Conservation (phyloP, 2,888 invertebrate genomes). For the Erpobdella octoculata region DNA sequence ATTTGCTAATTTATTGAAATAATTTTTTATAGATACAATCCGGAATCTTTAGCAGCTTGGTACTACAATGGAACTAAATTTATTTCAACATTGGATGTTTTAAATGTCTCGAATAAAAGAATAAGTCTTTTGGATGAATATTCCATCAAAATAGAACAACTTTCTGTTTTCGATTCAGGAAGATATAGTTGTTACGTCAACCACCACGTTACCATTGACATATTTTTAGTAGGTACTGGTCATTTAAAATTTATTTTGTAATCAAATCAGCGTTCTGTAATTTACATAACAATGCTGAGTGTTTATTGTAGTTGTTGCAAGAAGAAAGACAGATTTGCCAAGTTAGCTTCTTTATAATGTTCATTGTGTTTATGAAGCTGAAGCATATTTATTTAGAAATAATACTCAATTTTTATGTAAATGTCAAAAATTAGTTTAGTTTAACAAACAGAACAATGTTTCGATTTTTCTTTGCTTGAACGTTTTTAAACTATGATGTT, state of each 20-base stretch:
- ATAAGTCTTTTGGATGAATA: conserved; percentile 7
- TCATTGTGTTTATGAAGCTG: not conserved
- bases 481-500: too few species aligned
- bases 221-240: conserved; percentile 18
- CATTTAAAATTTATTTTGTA: not conserved
- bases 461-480: too few species aligned
- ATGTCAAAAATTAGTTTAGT: too few species aligned
- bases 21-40: conserved; percentile 8
- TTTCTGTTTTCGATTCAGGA: conserved; percentile 18
- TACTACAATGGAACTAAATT: conserved; percentile 17
- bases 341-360: not conserved
- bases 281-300: not conserved
- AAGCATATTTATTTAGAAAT: not conserved
- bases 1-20: too few species aligned
- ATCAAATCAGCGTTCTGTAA: not conserved
- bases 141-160: conserved; percentile 5
- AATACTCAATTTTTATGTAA: not conserved
- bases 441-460: too few species aligned
- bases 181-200: conserved; percentile 28
- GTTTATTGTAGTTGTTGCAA: not conserved
- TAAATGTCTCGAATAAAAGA: conserved; percentile 6
- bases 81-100: conserved; percentile 16
- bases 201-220: conserved; percentile 19
- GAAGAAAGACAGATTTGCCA: not conserved
- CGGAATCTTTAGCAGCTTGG: not conserved